phyloP scores from a whole-genome alignment of 2,888 invertebrate species.

The Nipponacmea schrenckii region DNA sequence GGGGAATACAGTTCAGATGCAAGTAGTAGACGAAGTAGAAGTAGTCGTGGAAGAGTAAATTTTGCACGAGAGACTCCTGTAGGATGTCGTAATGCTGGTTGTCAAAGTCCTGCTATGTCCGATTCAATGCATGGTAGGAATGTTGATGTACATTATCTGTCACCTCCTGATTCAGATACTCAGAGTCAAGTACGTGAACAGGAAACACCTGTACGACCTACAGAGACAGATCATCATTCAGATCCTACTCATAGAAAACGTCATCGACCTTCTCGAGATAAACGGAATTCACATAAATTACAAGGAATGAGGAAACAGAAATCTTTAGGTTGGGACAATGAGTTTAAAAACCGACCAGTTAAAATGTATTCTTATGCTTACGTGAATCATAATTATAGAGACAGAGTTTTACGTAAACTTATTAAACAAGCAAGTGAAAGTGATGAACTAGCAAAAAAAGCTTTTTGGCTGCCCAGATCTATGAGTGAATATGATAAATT shows the following conservation, averaged over 20 bases:
- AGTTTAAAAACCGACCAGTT: slow-evolving; percentile 46
- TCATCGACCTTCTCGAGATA: slow-evolving; percentile 38
- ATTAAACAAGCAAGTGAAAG: slow-evolving; percentile 47
- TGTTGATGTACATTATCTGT: slow-evolving; percentile 12
- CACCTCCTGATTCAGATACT: slow-evolving; percentile 45
- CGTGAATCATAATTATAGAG: slow-evolving; percentile 60
- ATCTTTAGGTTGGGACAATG: slow-evolving; percentile 59
- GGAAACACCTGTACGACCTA: slow-evolving; percentile 27
- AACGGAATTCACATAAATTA: slow-evolving; percentile 38
- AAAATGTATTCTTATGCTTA: slow-evolving; percentile 57
- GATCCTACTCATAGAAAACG: slow-evolving; percentile 53
- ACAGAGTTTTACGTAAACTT: slow-evolving; percentile 57
- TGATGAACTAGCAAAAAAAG: slow-evolving; percentile 44
- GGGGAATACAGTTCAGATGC: slow-evolving; percentile 52
- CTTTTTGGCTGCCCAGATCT: slow-evolving; percentile 57
- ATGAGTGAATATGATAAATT: slow-evolving; percentile 41
- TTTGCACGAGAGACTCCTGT: slow-evolving; percentile 10
- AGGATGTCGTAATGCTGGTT: slow-evolving; percentile 18
- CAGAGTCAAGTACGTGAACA: slow-evolving; percentile 43
- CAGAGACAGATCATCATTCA: slow-evolving; percentile 60
- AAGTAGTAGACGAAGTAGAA: slow-evolving; percentile 42
- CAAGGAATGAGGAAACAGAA: slow-evolving; percentile 49
- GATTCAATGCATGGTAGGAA: slow-evolving; percentile 26
- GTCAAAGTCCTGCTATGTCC: slow-evolving; percentile 32
- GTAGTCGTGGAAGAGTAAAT: slow-evolving; percentile 24